Evolutionary conservation across 2,888 invertebrate species (phyloP), one percentile per base, ranked within the genome.

Genomic region (Pollenia labialis): DNA sequence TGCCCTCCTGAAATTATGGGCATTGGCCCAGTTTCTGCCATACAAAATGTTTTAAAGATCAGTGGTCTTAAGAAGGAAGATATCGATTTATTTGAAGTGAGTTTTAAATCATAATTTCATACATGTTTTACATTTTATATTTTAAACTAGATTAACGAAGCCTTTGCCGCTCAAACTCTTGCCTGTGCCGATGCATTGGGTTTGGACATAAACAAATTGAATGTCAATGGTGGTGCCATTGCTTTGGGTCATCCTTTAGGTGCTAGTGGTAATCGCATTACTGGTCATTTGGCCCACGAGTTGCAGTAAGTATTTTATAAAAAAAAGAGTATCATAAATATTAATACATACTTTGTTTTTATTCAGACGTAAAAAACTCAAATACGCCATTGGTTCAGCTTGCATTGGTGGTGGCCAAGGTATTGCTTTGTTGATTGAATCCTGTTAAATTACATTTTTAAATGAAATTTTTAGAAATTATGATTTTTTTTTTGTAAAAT

Each of bases 331-430:
- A 87, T 76, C 56, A 9, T 56, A 44, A 32, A 40, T 60, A 18
- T 32, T 32, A 4, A 54, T 56, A 42, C 2, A 9, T n/a, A n/a
- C 11, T 16, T 87, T 75, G 74, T 40, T 66, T 87, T 85, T 32
- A 32, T 32, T 6, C 76, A 98, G 98, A 94, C 96, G 98, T 88
- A 96, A 96, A 88, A 96, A 96, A 66, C 95, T 96, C 42, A 98
- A 98, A 93, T 95, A 96, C 85, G 99, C 96, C 48, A 96, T 99
- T 92, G 99, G 99, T 11, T 97, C 99, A 0, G 99, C 99, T 0
- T 99, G 99, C 93, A 99, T 99, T 94, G 99, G 99, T 44, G 99
- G 99, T 62, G 99, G 99, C 3, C 99, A 99, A 94, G 99, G 99
- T 85, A 99, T 99, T 91, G 98, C 99, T 2, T 90, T 99, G 14